phyloP scores from a whole-genome alignment of 2,797 vertebrate species.

The Lepilemur septentrionalis region DNA sequence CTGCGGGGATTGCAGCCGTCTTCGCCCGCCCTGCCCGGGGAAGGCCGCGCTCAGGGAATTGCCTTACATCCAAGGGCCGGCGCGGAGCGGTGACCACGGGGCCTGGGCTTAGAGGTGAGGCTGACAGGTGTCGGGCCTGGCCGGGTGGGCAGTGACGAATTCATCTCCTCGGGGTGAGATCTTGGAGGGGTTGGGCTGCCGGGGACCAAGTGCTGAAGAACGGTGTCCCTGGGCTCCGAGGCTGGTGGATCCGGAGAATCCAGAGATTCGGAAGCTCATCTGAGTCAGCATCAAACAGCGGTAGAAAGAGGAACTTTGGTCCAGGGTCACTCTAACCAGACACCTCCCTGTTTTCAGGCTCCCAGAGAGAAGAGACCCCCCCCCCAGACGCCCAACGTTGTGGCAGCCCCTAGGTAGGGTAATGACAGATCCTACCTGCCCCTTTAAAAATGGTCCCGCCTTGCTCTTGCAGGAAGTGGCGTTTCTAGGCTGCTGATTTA shows the following conservation, averaged over 20 bases:
- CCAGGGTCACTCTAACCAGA: not conserved
- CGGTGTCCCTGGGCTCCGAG: too few species aligned
- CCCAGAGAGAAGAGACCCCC: not conserved
- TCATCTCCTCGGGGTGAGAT: accelerated
- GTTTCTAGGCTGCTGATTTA: not conserved
- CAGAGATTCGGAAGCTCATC: not conserved
- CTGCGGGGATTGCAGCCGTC: not conserved
- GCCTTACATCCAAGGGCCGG: not conserved
- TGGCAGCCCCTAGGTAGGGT: not conserved
- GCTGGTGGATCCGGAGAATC: not conserved
- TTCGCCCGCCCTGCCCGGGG: not conserved
- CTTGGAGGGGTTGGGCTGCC: not conserved
- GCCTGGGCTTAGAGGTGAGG: constrained; percentile 46
- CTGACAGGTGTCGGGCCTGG: not conserved
- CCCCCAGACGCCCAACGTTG: accelerated
- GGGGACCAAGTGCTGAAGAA: not conserved
- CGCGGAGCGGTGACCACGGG: not conserved
- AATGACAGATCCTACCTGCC: not conserved
- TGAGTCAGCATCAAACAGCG: not conserved
- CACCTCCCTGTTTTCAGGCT: not conserved
- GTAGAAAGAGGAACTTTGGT: not conserved
- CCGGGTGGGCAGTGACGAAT: not conserved
- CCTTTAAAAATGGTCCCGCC: accelerated
- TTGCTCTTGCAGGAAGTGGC: not conserved
- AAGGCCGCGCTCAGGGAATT: not conserved